Evolutionary conservation across 2,888 invertebrate genomes (phyloP).

Genomic region (Melitaea athalia): DNA sequence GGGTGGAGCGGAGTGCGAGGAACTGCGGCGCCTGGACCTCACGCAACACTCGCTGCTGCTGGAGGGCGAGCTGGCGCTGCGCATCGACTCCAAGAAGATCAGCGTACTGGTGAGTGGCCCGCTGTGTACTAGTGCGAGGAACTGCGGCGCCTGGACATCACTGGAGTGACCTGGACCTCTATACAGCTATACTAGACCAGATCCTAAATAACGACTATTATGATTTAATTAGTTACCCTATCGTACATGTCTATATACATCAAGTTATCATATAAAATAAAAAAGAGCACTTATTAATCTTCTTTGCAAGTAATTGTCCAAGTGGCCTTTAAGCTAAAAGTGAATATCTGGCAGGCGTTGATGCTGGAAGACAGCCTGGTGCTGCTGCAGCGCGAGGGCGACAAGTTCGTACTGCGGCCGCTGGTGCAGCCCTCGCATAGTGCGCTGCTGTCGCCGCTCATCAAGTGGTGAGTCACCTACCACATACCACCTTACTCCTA

Average conservation of each 20-base stretch:
- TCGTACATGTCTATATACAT: no score
- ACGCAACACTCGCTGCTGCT: conserved; percentile 54
- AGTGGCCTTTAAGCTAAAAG: neutral
- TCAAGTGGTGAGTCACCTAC: conserved; percentile 61
- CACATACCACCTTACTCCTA: neutral
- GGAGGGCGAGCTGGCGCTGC: conserved; percentile 60
- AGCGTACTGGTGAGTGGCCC: conserved; percentile 46
- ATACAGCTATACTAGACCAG: no score
- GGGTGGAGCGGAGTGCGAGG: conserved; percentile 53
- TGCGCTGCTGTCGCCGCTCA: conserved; percentile 67
- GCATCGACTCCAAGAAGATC: conserved; percentile 68
- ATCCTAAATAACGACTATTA: no score
- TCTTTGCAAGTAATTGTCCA: neutral
- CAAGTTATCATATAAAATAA: no score
- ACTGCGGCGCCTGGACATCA: neutral
- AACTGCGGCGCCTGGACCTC: conserved; percentile 64
- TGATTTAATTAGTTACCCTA: no score
- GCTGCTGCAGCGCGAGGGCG: conserved; percentile 72
- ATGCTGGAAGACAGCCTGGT: conserved; percentile 72
- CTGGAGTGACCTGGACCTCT: no score
- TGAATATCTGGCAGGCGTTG: conserved; percentile 57
- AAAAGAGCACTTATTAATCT: no score
- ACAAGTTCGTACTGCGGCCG: conserved; percentile 69
- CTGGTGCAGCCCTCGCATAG: conserved; percentile 63
- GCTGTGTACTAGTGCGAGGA: neutral